Evolutionary conservation across 2,797 vertebrate genomes (phyloP).

Genomic region (Squalus acanthias): DNA sequence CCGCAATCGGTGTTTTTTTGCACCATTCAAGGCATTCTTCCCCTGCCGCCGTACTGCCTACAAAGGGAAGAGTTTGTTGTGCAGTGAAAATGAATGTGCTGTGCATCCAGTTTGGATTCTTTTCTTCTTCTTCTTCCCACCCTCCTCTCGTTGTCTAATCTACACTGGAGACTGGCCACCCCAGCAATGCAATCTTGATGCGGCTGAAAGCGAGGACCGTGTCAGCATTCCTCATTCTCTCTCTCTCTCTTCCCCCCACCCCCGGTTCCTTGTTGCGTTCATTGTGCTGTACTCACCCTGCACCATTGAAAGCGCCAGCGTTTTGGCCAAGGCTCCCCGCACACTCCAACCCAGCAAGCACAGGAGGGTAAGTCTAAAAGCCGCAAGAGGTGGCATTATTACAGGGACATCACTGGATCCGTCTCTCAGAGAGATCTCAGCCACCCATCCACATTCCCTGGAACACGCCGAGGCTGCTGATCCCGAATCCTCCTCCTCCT

Average conservation of each 20-base stretch:
- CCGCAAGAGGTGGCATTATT: slow-evolving; percentile 54
- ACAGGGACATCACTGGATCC: slow-evolving; percentile 56
- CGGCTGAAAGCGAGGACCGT: not conserved
- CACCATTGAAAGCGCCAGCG: slow-evolving; percentile 56
- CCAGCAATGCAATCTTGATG: not conserved
- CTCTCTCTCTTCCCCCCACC: not conserved
- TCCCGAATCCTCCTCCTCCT: slow-evolving; percentile 37
- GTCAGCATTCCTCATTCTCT: no score
- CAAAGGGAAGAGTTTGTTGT: not conserved
- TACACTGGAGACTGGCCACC: not conserved
- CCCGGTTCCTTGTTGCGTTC: not conserved
- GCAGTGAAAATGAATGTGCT: not conserved
- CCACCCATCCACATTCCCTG: slow-evolving; percentile 48
- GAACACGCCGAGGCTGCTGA: slow-evolving; percentile 38
- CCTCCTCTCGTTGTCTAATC: not conserved
- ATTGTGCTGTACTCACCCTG: slow-evolving; percentile 57
- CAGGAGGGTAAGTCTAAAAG: slow-evolving; percentile 54
- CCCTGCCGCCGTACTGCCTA: not conserved
- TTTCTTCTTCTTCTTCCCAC: no score
- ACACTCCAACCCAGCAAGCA: slow-evolving; percentile 50
- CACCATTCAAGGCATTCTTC: not conserved
- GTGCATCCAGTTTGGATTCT: not conserved
- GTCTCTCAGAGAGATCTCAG: slow-evolving; percentile 37
- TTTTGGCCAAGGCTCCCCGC: slow-evolving; percentile 54
- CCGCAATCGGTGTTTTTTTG: not conserved